Conservation (phyloP, 2,888 invertebrate species). For the Cybosia mesomella region DNA sequence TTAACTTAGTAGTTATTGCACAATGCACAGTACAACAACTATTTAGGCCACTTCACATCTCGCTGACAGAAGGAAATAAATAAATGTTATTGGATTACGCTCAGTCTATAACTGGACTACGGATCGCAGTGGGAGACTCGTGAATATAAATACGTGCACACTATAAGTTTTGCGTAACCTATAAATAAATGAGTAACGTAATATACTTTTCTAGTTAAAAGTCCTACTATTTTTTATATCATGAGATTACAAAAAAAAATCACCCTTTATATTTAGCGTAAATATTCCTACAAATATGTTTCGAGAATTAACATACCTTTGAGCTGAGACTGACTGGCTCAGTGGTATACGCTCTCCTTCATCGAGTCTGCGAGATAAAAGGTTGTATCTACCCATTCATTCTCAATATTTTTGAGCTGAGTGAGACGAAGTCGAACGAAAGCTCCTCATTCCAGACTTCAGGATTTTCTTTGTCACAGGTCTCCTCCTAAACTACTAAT, state of each 20-base stretch:
- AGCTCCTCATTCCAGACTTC: no score
- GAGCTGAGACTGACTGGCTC: no score
- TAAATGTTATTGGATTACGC: slow-evolving; percentile 51
- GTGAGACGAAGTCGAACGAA: no score
- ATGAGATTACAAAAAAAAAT: neutral
- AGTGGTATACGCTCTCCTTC: no score
- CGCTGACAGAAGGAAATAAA: slow-evolving; percentile 48
- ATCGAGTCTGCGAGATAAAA: no score
- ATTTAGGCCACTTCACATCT: slow-evolving; percentile 49
- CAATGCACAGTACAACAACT: slow-evolving; percentile 27
- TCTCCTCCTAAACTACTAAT: no score
- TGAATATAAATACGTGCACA: slow-evolving; percentile 8
- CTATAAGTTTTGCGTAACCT: neutral
- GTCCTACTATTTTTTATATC: neutral
- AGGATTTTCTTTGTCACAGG: no score
- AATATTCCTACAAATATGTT: no score
- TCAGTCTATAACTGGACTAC: slow-evolving; percentile 64
- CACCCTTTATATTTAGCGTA: no score
- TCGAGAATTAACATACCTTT: no score
- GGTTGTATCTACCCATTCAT: no score
- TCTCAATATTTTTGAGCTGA: no score
- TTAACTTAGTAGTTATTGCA: slow-evolving; percentile 15
- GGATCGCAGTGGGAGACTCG: slow-evolving; percentile 72
- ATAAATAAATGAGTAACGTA: neutral
- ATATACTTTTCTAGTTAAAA: neutral